phyloP scores from a whole-genome alignment of 1,140 invertebrate genomes.

The Cephus cinctus region DNA sequence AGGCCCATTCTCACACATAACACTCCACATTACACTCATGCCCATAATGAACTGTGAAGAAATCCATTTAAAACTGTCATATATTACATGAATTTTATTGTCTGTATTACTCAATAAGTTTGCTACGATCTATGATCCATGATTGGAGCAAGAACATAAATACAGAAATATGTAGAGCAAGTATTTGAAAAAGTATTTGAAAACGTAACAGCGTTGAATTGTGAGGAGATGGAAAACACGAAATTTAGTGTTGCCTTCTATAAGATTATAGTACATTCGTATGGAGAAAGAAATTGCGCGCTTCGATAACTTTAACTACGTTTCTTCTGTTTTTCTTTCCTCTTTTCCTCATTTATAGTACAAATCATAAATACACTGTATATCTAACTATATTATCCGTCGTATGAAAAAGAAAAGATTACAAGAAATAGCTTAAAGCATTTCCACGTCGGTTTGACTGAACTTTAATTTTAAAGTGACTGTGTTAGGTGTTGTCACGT shows the following conservation, averaged over 20 bases:
- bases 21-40: constrained; percentile 20
- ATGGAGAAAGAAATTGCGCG: too few species aligned
- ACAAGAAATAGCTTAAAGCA: constrained; percentile 30
- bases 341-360: too few species aligned
- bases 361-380: too few species aligned
- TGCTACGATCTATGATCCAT: constrained; percentile 20
- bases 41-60: constrained; percentile 18
- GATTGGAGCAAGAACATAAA: constrained; percentile 22
- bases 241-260: too few species aligned
- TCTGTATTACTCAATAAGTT: constrained; percentile 26
- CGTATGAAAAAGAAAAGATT: too few species aligned
- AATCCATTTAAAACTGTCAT: constrained; percentile 16
- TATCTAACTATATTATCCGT: too few species aligned
- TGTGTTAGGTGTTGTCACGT: constrained; percentile 83
- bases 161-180: constrained; percentile 32
- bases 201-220: too few species aligned
- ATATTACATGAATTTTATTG: constrained; percentile 23
- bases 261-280: too few species aligned
- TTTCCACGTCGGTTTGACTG: constrained; percentile 55
- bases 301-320: too few species aligned
- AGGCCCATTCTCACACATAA: constrained; percentile 13
- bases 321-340: too few species aligned
- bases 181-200: too few species aligned
- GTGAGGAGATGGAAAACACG: too few species aligned
- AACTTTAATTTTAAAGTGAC: constrained; percentile 70